These are phyloP conservation scores for Denticeps clupeoides DNA, from an alignment of 2,797 vertebrate species.

Conservation along the genomic window DNA sequence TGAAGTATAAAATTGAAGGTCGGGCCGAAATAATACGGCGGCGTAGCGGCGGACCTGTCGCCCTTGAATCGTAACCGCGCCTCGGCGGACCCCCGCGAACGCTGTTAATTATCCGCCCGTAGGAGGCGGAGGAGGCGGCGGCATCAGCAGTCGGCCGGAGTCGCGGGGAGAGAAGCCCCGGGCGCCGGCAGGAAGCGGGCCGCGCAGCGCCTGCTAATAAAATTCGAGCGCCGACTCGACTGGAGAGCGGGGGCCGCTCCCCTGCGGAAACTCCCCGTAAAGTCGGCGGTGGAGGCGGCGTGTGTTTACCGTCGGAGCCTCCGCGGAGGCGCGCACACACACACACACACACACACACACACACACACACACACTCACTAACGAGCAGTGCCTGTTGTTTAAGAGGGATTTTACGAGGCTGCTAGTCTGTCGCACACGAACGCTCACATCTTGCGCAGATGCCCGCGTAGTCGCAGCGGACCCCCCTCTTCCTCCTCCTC, in stretches of 20 bases:
- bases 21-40: too few relatives aligned
- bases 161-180: slow-evolving; percentile 2
- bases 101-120: too few relatives aligned
- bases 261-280: slow-evolving; percentile 34
- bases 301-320: slow-evolving; percentile 15
- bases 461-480: slow-evolving; percentile 7
- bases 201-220: slow-evolving; percentile 24
- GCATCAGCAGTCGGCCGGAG: slow-evolving; percentile 16
- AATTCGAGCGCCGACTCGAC: slow-evolving; percentile 30
- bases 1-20: too few relatives aligned
- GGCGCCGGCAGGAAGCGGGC: slow-evolving; percentile 12
- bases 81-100: too few relatives aligned
- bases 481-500: neutral
- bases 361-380: slow-evolving; percentile 14
- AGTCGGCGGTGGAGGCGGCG: neutral
- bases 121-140: slow-evolving; percentile 10
- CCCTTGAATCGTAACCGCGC: too few relatives aligned
- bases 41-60: too few relatives aligned
- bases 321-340: neutral
- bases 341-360: slow-evolving; percentile 1
- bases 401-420: slow-evolving; percentile 33
- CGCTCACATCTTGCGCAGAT: slow-evolving; percentile 14
- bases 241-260: slow-evolving; percentile 22
- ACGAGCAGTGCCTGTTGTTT: slow-evolving; percentile 37
- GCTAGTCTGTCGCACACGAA: slow-evolving; percentile 22